Conservation (phyloP, 2,888 invertebrate genomes). For the Andrena marginata region DNA sequence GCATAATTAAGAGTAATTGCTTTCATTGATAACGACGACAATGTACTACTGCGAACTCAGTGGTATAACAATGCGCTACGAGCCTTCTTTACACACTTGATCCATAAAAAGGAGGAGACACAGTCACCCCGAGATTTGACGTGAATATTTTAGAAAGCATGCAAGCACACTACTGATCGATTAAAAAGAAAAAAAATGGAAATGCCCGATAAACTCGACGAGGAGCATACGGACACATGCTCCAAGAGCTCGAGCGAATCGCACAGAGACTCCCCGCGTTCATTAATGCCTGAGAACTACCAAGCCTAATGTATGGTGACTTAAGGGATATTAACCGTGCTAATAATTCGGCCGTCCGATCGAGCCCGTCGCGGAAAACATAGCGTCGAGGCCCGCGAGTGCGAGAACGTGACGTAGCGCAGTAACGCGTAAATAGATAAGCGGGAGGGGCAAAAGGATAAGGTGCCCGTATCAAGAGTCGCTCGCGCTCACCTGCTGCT, state of each 20-base stretch:
- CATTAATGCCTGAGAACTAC: not conserved
- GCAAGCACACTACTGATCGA: not conserved
- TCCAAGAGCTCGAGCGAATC: not conserved
- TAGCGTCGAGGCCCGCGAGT: not conserved
- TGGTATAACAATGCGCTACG: not conserved
- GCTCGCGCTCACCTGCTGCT: conserved; percentile 65
- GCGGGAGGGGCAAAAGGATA: conserved; percentile 42
- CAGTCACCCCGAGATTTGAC: not conserved
- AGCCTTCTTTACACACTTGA: not conserved
- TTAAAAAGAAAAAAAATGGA: not conserved
- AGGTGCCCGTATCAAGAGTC: conserved; percentile 38
- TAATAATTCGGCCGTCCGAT: not conserved
- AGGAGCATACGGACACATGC: not conserved
- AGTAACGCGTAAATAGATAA: conserved; percentile 70
- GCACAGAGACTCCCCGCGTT: not conserved
- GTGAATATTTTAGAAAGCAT: not conserved
- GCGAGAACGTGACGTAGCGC: conserved; percentile 46
- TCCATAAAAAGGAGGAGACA: not conserved
- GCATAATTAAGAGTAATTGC: not conserved
- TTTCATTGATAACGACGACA: not conserved
- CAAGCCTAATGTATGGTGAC: not conserved
- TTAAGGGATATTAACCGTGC: not conserved
- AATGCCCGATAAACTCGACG: not conserved
- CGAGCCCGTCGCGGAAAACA: not conserved
- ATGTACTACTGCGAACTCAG: not conserved